Conservation (phyloP, 2,888 invertebrate species). For the Diaprepes abbreviatus region DNA sequence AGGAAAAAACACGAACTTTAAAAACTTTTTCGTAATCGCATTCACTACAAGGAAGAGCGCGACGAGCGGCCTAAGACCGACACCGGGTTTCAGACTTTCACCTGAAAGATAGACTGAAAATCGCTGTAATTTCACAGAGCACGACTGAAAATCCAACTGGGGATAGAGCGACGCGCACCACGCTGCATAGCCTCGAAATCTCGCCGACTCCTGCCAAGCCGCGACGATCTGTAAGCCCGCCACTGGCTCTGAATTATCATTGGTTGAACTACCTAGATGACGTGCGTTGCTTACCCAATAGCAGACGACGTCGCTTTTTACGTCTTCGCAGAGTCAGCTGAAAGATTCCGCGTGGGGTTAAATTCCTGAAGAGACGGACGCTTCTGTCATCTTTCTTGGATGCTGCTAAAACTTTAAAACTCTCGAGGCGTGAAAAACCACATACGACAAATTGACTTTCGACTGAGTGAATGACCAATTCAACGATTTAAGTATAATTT, state of each 20-base stretch:
- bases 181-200: conserved; percentile 62
- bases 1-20: conserved; percentile 29
- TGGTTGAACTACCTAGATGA: conserved; percentile 65
- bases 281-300: conserved; percentile 65
- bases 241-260: conserved; percentile 66
- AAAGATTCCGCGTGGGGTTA: conserved; percentile 63
- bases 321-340: conserved; percentile 64
- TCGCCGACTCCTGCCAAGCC: conserved; percentile 65
- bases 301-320: conserved; percentile 62
- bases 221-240: conserved; percentile 66
- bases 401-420: conserved; percentile 18
- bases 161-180: conserved; percentile 63
- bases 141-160: conserved; percentile 49
- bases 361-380: conserved; percentile 49
- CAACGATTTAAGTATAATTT: not conserved
- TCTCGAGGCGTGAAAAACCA: conserved; percentile 6
- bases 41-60: conserved; percentile 9
- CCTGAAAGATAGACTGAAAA: conserved; percentile 46
- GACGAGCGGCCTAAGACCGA: conserved; percentile 27
- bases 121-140: conserved; percentile 46
- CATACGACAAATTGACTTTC: conserved; percentile 5
- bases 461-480: not conserved
- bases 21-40: conserved; percentile 16
- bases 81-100: conserved; percentile 46
- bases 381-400: conserved; percentile 27